A percentile compares a stretch with the other conserved stretches of the same genome.
Evolutionary conservation across 1,140 invertebrate genomes (phyloP).

Genomic region (Wiebesia pumilae): DNA sequence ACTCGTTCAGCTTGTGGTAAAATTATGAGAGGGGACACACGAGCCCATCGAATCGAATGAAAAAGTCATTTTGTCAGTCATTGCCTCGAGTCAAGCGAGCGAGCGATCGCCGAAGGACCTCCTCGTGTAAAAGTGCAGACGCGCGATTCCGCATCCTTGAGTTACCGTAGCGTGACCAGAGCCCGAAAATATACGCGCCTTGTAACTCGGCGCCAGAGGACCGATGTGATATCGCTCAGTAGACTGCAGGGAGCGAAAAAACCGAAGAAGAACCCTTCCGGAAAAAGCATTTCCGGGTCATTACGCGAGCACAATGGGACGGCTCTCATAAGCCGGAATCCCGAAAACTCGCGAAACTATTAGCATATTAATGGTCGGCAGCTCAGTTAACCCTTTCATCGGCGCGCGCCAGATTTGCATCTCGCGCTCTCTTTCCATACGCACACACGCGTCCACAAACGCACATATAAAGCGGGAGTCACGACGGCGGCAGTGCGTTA

Average conservation of each 20-base stretch:
- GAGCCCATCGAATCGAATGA: constrained; percentile 23
- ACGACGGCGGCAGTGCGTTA: constrained; percentile 73
- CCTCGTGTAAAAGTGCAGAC: background rate
- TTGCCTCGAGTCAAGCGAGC: background rate
- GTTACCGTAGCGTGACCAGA: constrained; percentile 37
- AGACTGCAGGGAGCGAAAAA: background rate
- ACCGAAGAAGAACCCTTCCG: constrained; percentile 67
- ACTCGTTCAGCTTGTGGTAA: constrained; percentile 15
- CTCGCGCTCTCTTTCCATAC: constrained; percentile 52
- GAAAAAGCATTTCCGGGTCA: constrained; percentile 76
- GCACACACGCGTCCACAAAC: background rate
- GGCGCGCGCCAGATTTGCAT: constrained; percentile 73
- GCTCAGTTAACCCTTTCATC: constrained; percentile 76
- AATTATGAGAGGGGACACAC: constrained; percentile 9
- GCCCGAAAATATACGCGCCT: constrained; percentile 6
- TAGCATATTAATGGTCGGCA: constrained; percentile 76
- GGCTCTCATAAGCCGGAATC: constrained; percentile 69
- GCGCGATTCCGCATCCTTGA: background rate
- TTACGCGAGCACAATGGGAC: constrained; percentile 72
- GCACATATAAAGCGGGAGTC: constrained; percentile 4
- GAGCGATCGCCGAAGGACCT: background rate
- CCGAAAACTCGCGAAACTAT: constrained; percentile 74
- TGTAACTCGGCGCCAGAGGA: background rate
- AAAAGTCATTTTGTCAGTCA: constrained; percentile 32
- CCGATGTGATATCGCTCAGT: background rate